Conservation (phyloP, 2,888 invertebrate species). For the Hydrotaea cyrtoneurina region DNA sequence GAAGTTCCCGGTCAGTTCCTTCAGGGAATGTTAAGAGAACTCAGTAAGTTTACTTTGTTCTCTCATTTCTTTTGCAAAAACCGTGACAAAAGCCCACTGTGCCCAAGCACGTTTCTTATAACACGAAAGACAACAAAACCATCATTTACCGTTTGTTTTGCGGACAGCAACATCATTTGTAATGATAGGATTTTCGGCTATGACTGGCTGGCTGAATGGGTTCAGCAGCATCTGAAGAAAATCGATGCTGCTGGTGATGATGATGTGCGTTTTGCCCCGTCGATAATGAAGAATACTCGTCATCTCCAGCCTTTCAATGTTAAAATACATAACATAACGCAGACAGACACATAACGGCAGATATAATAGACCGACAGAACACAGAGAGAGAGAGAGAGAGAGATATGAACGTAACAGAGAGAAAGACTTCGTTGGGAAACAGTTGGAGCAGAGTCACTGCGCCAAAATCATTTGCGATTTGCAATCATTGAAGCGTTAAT, state of each 20-base stretch:
- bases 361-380: not conserved
- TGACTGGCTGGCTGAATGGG: not conserved
- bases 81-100: not conserved
- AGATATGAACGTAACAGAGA: too few relatives aligned
- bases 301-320: not conserved
- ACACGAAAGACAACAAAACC: not conserved
- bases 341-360: not conserved
- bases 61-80: too few relatives aligned
- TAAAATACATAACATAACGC: slow-evolving; percentile 12
- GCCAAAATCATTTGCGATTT: slow-evolving; percentile 65
- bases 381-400: not conserved
- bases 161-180: slow-evolving; percentile 13
- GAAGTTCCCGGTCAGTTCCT: too few relatives aligned
- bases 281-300: slow-evolving; percentile 4
- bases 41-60: too few relatives aligned
- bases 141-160: not conserved
- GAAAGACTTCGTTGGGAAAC: too few relatives aligned
- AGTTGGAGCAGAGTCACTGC: slow-evolving; percentile 34
- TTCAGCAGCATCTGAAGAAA: slow-evolving; percentile 7
- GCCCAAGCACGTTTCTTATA: not conserved
- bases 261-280: not conserved
- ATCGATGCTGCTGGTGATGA: not conserved
- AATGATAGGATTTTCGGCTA: slow-evolving; percentile 13
- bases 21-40: too few relatives aligned
- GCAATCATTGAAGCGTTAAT: slow-evolving; percentile 66